Base-by-base conservation (phyloP, 2,888 invertebrate species). In the Euspilapteryx auroguttella region DNA sequence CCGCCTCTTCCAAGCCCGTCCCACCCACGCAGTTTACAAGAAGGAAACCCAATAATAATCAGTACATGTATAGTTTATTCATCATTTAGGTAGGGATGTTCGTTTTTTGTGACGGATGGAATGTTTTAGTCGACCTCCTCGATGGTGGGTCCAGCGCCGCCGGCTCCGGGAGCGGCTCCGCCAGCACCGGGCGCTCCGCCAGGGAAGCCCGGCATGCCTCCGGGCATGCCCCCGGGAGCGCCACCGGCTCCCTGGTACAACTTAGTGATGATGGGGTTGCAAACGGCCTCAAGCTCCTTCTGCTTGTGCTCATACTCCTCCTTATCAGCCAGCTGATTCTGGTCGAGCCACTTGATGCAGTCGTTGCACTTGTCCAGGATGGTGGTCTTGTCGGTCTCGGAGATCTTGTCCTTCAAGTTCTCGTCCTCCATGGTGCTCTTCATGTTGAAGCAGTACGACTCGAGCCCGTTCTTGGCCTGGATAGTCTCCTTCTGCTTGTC, bases 381-480 rank as follows among this genome's bases (percentile, higher is more conserved):
- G 27, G 77, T 82, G 42, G 82, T 85, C 65, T 88, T 88, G 62
- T 95, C 94, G 1, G 85, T 66, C 41, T 90, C 91, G 0, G 85
- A 69, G 55, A 95, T 86, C 73, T 94, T 94, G 54, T 87, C 90
- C 78, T 96, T 95, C 38, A 95, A 78, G 62, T 95, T 95, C 42
- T 96, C 95, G 51, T 96, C 97, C 54, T 97, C 96, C 62, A 89
- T 86, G 35, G 91, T 89, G 39, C 90, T 87, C 83, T 98, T 98
- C 87, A 98, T 93, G 80, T 91, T 90, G 79, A 91, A 95, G 63
- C 89, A 85, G 61, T 94, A 94, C 2, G 89, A 87, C 66, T 96
- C 90, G 29, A 95, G 78, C 2, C 82, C 81, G 54, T 92, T 90
- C 81, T 94, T 94, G 33, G 93, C 86, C 32, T 87, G 78, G 62